Evolutionary conservation across 2,113 vertebrate genomes (phyloP).

Genomic region (Python bivittatus): DNA sequence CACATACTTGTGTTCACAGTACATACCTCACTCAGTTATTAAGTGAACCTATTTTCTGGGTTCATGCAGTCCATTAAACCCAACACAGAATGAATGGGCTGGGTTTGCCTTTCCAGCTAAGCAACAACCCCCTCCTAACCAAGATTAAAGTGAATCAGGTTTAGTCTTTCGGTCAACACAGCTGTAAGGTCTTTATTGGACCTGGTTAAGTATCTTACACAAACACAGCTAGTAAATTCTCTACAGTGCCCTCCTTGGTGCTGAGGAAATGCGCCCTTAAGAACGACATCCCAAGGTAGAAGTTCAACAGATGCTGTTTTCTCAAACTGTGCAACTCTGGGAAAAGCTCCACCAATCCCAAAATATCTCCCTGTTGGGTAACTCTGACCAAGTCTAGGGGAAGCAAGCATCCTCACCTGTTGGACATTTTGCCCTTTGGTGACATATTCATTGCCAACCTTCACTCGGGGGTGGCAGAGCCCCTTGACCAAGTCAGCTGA

Average conservation of each 20-base stretch:
- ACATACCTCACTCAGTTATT: no score
- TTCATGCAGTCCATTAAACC: no score
- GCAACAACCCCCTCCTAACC: no score
- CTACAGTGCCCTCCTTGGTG: not conserved
- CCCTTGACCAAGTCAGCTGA: constrained; percentile 84
- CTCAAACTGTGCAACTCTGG: not conserved
- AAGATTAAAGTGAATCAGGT: no score
- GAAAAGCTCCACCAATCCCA: not conserved
- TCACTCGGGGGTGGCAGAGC: constrained; percentile 80
- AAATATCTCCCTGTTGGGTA: not conserved
- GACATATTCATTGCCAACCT: constrained; percentile 84
- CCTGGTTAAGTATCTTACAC: no score
- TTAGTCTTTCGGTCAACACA: no score
- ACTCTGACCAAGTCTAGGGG: rapidly evolving
- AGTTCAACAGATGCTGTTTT: not conserved
- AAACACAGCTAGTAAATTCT: not conserved
- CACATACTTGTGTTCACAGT: no score
- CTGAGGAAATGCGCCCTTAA: not conserved
- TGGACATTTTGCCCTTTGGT: constrained; percentile 90
- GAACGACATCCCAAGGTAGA: not conserved
- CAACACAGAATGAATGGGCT: no score
- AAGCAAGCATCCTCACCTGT: constrained; percentile 72
- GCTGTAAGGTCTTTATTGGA: no score
- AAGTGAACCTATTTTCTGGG: no score
- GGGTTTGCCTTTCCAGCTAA: no score